Evolutionary conservation across 2,888 invertebrate species (phyloP), one percentile per base, ranked within the genome.

Genomic region (Tetheella fluctuosa): DNA sequence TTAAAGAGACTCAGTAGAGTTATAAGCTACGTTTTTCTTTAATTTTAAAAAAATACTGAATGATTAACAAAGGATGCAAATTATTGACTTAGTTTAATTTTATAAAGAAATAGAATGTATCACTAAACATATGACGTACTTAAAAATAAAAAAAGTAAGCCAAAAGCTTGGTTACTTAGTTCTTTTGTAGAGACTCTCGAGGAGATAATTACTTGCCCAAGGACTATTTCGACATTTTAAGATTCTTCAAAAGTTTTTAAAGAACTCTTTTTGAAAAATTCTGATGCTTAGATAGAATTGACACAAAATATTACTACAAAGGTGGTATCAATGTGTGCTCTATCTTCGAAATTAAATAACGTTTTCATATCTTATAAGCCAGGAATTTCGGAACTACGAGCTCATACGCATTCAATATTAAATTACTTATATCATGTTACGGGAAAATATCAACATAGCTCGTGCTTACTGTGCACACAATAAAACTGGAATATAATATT

Each of bases 341-440:
- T 52, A 59, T 58, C 59, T 55, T 60, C 34, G 39, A 61, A 65
- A 65, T 65, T 63, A 65, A 65, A 63, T 63, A 63, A 63, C 59
- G 58, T 65, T 63, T 61, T 63, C 58, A 58, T 65, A 61, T 65
- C 34, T 59, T 54, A 56, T 61, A 60, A 63, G 28, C 17, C 39
- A 60, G 28, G 65, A 59, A 64, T 65, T 65, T 64, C 57, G 39
- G 54, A 61, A 67, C 59, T 63, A 64, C 54, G 30, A 42, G 59
- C 37, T 57, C 23, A 58, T 15, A 62, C 60, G 59, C 54, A 62
- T 63, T 63, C 59, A 63, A 63, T 65, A 63, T 64, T 64, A 63
- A 62, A 65, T 61, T 63, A 69, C 52, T 53, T 58, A 52, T 59
- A 48, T 20, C 54, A 54, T 54, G 59, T 64, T 61, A 58, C 56